phyloP scores from a whole-genome alignment of 2,797 vertebrate species.

The Bothrops alternatus region DNA sequence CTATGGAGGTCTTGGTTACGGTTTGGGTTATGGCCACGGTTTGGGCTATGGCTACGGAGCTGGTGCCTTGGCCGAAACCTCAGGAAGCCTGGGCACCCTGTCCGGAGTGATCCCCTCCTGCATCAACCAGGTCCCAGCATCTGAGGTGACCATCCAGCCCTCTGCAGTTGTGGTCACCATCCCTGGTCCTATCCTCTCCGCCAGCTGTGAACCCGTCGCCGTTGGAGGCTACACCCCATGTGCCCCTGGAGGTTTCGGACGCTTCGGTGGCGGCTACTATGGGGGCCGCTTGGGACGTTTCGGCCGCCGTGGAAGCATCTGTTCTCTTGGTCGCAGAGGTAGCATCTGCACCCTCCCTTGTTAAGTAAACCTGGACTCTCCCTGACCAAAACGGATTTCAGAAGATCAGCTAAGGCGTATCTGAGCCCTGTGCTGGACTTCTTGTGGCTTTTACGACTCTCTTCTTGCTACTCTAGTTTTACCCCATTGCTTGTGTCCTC shows the following conservation, averaged over 20 bases:
- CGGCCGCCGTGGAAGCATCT: too few species aligned
- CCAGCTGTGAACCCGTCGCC: not conserved
- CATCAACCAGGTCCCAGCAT: not conserved
- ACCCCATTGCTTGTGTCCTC: not conserved
- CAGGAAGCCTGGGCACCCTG: not conserved
- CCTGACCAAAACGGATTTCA: not conserved
- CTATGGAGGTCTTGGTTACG: not conserved
- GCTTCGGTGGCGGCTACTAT: rapidly evolving
- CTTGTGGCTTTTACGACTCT: not conserved
- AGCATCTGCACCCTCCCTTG: not conserved
- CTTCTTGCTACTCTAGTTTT: not conserved
- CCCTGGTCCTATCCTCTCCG: slow-evolving; percentile 3
- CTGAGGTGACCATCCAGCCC: not conserved
- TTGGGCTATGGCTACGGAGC: not conserved
- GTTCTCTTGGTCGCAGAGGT: not conserved
- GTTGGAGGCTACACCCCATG: not conserved
- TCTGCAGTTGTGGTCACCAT: rapidly evolving
- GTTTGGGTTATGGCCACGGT: not conserved
- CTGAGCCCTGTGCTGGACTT: not conserved
- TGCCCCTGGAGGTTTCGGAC: not conserved
- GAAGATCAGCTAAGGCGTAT: not conserved
- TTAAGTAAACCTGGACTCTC: not conserved
- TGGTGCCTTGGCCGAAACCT: rapidly evolving
- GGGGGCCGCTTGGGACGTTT: not conserved
- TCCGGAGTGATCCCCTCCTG: not conserved